A percentile compares a stretch with the other conserved stretches of the same genome.
These are phyloP conservation scores for Tanypteryx hageni DNA, from an alignment of 2,888 invertebrate species.

Conservation along the genomic window DNA sequence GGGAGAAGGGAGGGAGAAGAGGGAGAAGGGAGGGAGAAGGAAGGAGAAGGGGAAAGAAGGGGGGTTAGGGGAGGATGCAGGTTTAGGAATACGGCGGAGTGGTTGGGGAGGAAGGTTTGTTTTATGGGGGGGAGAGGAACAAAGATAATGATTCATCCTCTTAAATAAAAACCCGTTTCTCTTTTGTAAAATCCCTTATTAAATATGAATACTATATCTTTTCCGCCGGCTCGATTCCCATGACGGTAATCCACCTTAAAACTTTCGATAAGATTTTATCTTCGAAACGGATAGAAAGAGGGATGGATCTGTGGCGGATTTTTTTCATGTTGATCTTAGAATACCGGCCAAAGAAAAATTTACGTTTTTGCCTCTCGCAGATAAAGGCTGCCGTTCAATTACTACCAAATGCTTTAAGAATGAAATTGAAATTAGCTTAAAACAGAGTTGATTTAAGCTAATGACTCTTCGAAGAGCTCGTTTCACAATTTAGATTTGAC, in stretches of 20 bases:
- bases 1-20: neutral
- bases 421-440: neutral
- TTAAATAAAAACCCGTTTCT: constrained; percentile 57
- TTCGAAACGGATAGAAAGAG: neutral
- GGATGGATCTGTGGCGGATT: neutral
- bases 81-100: neutral
- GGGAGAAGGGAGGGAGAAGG: neutral
- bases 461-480: too few relatives aligned
- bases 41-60: neutral
- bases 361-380: too few relatives aligned
- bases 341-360: neutral
- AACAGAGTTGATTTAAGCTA: neutral
- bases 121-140: neutral
- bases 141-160: constrained; percentile 62
- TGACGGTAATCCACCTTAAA: constrained; percentile 51
- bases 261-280: constrained; percentile 51
- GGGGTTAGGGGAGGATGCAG: neutral
- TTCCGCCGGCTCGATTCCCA: constrained; percentile 48
- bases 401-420: neutral
- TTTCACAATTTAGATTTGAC: too few relatives aligned
- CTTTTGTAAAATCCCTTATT: constrained; percentile 40
- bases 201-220: constrained; percentile 55
- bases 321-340: neutral
- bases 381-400: neutral
- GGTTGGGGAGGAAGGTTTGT: neutral